Conservation (phyloP, 2,113 vertebrate genomes). For the Pitta sordida region DNA sequence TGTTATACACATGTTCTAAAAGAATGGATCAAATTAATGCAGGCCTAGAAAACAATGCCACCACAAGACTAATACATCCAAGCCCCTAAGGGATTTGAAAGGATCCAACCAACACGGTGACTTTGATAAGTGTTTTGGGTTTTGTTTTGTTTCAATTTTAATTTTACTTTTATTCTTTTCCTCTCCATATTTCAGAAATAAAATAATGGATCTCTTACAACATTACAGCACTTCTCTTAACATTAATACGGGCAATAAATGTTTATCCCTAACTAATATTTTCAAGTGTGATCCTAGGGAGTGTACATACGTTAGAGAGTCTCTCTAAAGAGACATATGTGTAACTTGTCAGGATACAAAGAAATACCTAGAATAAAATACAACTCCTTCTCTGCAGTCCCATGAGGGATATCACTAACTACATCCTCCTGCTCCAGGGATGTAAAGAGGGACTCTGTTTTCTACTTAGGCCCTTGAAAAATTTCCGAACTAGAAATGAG, state of each 20-base stretch:
- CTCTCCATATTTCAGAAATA: neutral
- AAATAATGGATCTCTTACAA: neutral
- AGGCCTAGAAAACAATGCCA: constrained; percentile 28
- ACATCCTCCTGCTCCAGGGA: neutral
- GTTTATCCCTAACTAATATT: neutral
- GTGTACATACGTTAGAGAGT: fast-evolving
- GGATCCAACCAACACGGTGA: constrained; percentile 37
- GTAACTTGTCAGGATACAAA: neutral
- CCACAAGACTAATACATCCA: constrained; percentile 56
- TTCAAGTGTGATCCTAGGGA: neutral
- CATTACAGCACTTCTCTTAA: neutral
- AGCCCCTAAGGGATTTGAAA: constrained; percentile 58
- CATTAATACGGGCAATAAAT: neutral
- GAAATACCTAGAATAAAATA: neutral
- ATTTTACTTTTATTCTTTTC: fast-evolving
- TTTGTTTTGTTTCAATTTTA: neutral
- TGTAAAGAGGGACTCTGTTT: neutral
- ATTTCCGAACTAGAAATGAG: neutral
- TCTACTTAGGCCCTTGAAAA: neutral
- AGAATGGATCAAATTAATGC: constrained; percentile 74
- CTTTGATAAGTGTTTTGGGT: neutral
- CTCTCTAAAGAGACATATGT: neutral
- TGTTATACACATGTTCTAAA: constrained; percentile 74
- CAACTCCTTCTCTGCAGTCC: neutral
- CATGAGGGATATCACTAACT: neutral